Evolutionary conservation across 1,140 invertebrate species (phyloP).

Genomic region (Sitophilus oryzae): DNA sequence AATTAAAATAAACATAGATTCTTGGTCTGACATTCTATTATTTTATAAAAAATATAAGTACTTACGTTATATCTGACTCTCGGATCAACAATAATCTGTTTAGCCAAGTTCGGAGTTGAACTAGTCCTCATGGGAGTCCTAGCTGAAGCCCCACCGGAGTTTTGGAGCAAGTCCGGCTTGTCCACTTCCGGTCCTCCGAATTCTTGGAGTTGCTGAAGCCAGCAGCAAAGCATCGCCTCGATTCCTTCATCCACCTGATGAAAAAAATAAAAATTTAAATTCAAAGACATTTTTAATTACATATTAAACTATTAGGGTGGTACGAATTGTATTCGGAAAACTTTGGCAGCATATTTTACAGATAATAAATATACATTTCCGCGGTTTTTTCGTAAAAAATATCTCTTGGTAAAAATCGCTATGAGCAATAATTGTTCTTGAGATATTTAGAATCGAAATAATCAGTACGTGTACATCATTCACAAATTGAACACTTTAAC

Average conservation of each 20-base stretch:
- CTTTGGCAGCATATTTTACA: too few relatives aligned
- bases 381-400: too few relatives aligned
- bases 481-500: too few relatives aligned
- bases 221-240: conserved; percentile 74
- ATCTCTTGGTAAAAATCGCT: too few relatives aligned
- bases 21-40: too few relatives aligned
- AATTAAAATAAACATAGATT: too few relatives aligned
- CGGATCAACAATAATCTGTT: conserved; percentile 60
- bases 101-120: conserved; percentile 55
- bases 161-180: conserved; percentile 73
- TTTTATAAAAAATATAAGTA: conserved; percentile 27
- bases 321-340: too few relatives aligned
- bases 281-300: neutral
- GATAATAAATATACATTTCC: too few relatives aligned
- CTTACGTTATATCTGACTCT: conserved; percentile 74
- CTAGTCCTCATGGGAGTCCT: conserved; percentile 42
- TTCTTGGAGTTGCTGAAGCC: conserved; percentile 73
- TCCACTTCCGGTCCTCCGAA: conserved; percentile 73
- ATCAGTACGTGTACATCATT: too few relatives aligned
- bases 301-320: too few relatives aligned
- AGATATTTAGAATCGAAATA: too few relatives aligned
- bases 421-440: too few relatives aligned
- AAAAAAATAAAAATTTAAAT: conserved; percentile 20
- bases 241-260: conserved; percentile 71
- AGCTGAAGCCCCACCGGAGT: conserved; percentile 56